Base-by-base conservation (phyloP, 2,113 vertebrate species). In the Oreotrochilus melanogaster region DNA sequence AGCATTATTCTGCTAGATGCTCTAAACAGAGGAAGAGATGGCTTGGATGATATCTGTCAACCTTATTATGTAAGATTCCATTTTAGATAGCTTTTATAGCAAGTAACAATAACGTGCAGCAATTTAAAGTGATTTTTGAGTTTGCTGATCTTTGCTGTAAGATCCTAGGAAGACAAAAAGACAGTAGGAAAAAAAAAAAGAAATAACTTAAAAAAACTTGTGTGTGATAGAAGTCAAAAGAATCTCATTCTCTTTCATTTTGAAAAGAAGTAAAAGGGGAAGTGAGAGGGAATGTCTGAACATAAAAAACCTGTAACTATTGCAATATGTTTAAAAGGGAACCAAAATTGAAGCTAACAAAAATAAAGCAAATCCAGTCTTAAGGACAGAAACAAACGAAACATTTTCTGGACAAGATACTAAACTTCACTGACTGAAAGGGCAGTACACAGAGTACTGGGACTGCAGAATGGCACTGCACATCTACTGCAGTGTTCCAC, bases 111-210 rank as follows among this genome's bases (percentile, higher is more conserved):
- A 93, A 12, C 33, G 92, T 92, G 58, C 66, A 28, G 47, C 65
- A 93, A 71, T 91, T 96, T 93, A 42, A 47, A 90, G n/a, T 84
- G 72, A 81, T 84, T 94, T 96, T 93, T 96, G 56, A 93, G 81
- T 90, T 95, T 96, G n/a, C 13, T 69, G 35, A 75, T 89, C 53
- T 94, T 95, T 95, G 64, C 57, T 94, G n/a, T 83, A 89, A 91
- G 30, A 85, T 93, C 23, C 42, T 76, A 79, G 50, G 22, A 14
- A 87, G 30, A 64, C 56, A 89, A 76, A 75, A 66, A 83, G 51
- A 88, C 35, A 95, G 48, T 22, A 47, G 45, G 45, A 19, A 47
- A 7, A 47, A 53, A n/a, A 53, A 53, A 53, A 53, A 28, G 2
- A 10, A 15, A 28, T 31, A 73, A 86, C 24, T 42, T 56, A 6